phyloP scores from a whole-genome alignment of 2,113 vertebrate genomes.

The Oryzias javanicus region DNA sequence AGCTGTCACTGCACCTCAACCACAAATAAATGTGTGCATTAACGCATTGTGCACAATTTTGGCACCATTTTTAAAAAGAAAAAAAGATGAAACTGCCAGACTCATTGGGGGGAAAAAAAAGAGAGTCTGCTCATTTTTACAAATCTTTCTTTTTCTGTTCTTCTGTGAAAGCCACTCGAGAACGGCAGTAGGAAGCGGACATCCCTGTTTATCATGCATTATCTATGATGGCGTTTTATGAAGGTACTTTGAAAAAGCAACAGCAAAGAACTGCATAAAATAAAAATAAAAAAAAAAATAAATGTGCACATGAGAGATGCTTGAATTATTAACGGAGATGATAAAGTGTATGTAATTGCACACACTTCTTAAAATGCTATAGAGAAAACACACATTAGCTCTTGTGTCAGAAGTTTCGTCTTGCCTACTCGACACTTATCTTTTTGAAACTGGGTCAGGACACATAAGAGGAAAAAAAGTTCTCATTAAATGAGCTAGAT shows the following conservation, averaged over 20 bases:
- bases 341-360: slow-evolving; percentile 5
- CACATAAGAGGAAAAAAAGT: slow-evolving; percentile 43
- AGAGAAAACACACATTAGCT: slow-evolving; percentile 15
- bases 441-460: slow-evolving; percentile 63
- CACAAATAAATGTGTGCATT: slow-evolving; percentile 44
- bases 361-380: background rate
- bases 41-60: slow-evolving; percentile 21
- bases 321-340: slow-evolving; percentile 70
- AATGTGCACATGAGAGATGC: slow-evolving; percentile 9
- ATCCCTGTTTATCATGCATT: slow-evolving; percentile 2
- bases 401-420: slow-evolving; percentile 33
- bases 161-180: background rate
- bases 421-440: slow-evolving; percentile 52
- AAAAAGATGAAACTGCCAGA: slow-evolving; percentile 4
- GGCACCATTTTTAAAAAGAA: slow-evolving; percentile 1
- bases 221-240: background rate
- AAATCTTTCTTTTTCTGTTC: background rate
- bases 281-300: slow-evolving; percentile 22
- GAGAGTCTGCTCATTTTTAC: no score
- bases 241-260: background rate
- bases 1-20: slow-evolving; percentile 21
- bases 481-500: slow-evolving; percentile 44
- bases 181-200: background rate
- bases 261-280: background rate
- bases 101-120: background rate